These are phyloP conservation scores for Dasypolia templi DNA, from an alignment of 2,888 invertebrate species.

Conservation along the genomic window DNA sequence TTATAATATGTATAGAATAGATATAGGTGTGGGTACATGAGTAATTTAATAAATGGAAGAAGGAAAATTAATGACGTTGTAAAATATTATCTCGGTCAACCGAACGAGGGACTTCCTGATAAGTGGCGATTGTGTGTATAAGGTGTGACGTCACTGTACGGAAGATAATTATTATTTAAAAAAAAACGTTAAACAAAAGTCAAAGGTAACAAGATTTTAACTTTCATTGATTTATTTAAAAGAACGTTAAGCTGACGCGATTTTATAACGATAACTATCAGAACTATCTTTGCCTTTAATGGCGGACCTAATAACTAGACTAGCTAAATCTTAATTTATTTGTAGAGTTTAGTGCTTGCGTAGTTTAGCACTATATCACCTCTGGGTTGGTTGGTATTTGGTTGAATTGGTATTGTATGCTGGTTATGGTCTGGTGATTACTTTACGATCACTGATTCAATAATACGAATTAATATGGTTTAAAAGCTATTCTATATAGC, in stretches of 20 bases:
- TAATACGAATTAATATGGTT: no score
- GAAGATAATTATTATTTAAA: not conserved
- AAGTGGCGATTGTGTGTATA: constrained; percentile 12
- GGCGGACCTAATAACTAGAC: not conserved
- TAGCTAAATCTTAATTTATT: not conserved
- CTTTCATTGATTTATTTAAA: not conserved
- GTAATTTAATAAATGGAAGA: constrained; percentile 58
- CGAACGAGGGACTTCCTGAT: constrained; percentile 40
- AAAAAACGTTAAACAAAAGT: not conserved
- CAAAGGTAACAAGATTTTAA: not conserved
- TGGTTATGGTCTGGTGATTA: no score
- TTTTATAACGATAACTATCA: not conserved
- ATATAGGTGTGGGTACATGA: constrained; percentile 39
- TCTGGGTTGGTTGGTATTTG: no score
- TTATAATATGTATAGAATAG: no score
- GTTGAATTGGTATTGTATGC: no score
- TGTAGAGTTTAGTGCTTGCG: no score
- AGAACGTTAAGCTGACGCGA: not conserved
- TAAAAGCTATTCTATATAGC: no score
- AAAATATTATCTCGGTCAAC: constrained; percentile 61
- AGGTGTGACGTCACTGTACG: constrained; percentile 11
- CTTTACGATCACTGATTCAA: no score
- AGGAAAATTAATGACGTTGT: constrained; percentile 52
- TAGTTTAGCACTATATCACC: no score
- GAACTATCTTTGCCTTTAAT: no score